Base-by-base conservation (phyloP, 2,797 vertebrate species). In the Pteropus rufus region DNA sequence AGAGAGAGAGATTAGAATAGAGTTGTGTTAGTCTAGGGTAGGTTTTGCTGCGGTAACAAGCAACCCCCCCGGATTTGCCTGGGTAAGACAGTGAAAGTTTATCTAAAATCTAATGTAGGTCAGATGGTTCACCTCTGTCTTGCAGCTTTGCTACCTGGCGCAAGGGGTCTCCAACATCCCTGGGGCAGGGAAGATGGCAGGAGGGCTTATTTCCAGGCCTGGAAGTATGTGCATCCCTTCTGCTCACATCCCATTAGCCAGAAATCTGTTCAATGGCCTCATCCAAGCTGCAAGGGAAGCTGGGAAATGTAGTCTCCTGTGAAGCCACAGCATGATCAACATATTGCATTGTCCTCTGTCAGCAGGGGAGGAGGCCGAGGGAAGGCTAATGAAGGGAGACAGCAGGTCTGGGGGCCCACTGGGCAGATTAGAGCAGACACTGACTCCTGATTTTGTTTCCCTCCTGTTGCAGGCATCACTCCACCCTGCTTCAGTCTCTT, bases 401-500 rank as follows among this genome's bases (percentile, higher is more conserved):
- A 12, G 60, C 3, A 0, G 31, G 49, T 65, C 15, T 80, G 31
- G 62, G 24, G 36, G 5, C 70, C 46, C 36, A 36, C 0, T 0
- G 39, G 21, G 21, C 24, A 36, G 49, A 72, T 11, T 7, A n/a
- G 65, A 86, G 46, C 18, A 85, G 60, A 1, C 4, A 1, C 2
- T 4, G 46, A 18, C 34, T 46, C 54, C 83, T 95, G 54, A 72
- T 26, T 23, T 52, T 7, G 5, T 62, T 39, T 75, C 83, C 34
- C 62, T 80, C 41, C 9, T 65, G 5, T 67, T 84, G 24, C 98
- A 99, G 99, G 99, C 10, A 99, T 99, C 94, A 98, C 98, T 0
- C 99, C 99, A 0, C 97, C 99, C 23, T 99, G 99, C 97, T 98
- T 99, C 97, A 99, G 97, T 80, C 97, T 99, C 97, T 99, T 99